phyloP scores from a whole-genome alignment of 2,888 invertebrate genomes.

The Lasius fuliginosus region DNA sequence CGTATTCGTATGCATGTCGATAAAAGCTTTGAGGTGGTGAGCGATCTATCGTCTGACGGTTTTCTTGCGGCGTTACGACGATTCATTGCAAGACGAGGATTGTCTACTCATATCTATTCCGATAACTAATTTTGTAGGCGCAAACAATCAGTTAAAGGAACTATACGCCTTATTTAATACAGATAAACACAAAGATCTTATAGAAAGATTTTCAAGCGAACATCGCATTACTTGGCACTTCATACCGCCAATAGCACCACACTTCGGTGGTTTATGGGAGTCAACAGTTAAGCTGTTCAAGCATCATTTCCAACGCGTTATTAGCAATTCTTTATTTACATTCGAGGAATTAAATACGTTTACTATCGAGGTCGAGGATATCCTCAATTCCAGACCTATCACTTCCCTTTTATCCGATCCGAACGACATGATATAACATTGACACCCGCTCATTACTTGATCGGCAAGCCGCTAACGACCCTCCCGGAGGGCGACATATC shows the following conservation, averaged over 20 bases:
- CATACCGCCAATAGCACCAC: not conserved
- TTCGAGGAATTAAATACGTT: not conserved
- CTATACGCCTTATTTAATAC: not conserved
- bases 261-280: not conserved
- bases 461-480: not conserved
- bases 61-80: slow-evolving; percentile 78
- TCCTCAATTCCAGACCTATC: not conserved
- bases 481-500: not conserved
- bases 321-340: not conserved
- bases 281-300: not conserved
- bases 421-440: not conserved
- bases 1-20: not conserved
- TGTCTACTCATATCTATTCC: slow-evolving; percentile 73
- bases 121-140: slow-evolving; percentile 83
- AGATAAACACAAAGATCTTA: not conserved
- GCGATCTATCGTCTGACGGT: slow-evolving; percentile 74
- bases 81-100: slow-evolving; percentile 77
- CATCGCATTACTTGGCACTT: not conserved
- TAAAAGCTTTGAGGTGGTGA: slow-evolving; percentile 76
- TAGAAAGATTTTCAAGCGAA: not conserved
- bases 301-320: not conserved
- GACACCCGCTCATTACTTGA: not conserved
- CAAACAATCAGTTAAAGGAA: slow-evolving; percentile 51
- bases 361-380: not conserved
- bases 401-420: not conserved